Evolutionary conservation across 2,113 vertebrate genomes (phyloP), one percentile per base, ranked within the genome.

Genomic region (Otis tarda): DNA sequence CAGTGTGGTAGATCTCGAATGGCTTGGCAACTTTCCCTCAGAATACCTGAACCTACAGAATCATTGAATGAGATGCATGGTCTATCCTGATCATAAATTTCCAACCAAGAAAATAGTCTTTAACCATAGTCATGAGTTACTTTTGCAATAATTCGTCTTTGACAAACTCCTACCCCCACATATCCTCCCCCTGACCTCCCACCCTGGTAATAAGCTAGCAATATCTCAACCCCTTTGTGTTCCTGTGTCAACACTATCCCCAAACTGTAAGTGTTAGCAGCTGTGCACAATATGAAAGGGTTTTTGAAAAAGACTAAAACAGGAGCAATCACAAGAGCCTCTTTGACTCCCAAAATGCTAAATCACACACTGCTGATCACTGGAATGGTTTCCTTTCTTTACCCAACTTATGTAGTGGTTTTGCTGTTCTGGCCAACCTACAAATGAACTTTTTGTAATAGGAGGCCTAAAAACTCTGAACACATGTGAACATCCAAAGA

Each of bases 171-270:
- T 75, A 24, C 60, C 79, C 63, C 35, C 23, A 9, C 9, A 12
- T 4, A 73, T 80, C 93, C 91, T 93, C 83, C 76, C 53, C 52
- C 60, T 96, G 95, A 93, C 91, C 94, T 90, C 68, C 91, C 91
- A 86, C 68, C 86, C 89, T 92, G 76, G 86, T 39, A 94, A 81
- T 92, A 92, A 95, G 89, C 79, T 59, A 80, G 87, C 89, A 89
- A 87, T 94, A 94, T 92, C 95, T 96, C 94, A 96, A 84, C 3
- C 89, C 87, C 64, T 95, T 89, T 91, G 93, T 97, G 89, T 91
- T 96, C 89, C 89, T 94, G 80, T 95, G 89, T 97, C 96, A 97
- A 95, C 95, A 91, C 91, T n/a, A 96, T 60, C 89, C 94, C 94
- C 93, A 92, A 94, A 95, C 80, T 87, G 65, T 95, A 95, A 97